These are phyloP conservation scores for Phalacrocorax pelagicus DNA, from an alignment of 2,113 vertebrate genomes.

Conservation along the genomic window DNA sequence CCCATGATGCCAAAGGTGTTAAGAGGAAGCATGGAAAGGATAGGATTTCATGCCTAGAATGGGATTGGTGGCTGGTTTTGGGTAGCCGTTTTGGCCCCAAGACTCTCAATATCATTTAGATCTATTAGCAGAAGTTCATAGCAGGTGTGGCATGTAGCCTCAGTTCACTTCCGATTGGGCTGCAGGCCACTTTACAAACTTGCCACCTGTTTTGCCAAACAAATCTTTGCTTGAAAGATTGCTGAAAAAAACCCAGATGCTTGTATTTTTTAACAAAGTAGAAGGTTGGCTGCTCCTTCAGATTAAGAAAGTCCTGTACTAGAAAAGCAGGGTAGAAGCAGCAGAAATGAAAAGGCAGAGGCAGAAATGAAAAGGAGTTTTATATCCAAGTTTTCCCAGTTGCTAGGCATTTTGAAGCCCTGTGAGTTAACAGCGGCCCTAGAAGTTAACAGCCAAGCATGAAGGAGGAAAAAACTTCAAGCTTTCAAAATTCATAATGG, in stretches of 20 bases:
- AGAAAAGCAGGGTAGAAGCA: background rate
- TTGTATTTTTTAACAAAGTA: background rate
- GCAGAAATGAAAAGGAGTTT: background rate
- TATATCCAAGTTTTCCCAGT: background rate
- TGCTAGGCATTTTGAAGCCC: background rate
- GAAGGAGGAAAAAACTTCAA: background rate
- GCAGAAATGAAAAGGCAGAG: too few species aligned
- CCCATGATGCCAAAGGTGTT: background rate
- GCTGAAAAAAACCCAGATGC: background rate
- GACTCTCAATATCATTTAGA: background rate
- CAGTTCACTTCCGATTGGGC: background rate
- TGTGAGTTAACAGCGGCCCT: background rate
- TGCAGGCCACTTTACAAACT: background rate
- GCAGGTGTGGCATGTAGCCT: background rate
- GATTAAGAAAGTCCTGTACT: background rate
- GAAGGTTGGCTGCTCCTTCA: background rate
- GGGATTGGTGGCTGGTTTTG: background rate
- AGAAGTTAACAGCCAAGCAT: background rate
- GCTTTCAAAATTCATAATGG: constrained; percentile 5
- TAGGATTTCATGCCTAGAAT: background rate
- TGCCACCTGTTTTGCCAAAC: background rate
- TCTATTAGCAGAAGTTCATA: background rate
- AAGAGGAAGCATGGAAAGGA: background rate
- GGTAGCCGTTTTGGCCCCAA: background rate
- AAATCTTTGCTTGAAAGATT: background rate